Base-by-base conservation (phyloP, 2,113 vertebrate species). In the Ranitomeya variabilis region DNA sequence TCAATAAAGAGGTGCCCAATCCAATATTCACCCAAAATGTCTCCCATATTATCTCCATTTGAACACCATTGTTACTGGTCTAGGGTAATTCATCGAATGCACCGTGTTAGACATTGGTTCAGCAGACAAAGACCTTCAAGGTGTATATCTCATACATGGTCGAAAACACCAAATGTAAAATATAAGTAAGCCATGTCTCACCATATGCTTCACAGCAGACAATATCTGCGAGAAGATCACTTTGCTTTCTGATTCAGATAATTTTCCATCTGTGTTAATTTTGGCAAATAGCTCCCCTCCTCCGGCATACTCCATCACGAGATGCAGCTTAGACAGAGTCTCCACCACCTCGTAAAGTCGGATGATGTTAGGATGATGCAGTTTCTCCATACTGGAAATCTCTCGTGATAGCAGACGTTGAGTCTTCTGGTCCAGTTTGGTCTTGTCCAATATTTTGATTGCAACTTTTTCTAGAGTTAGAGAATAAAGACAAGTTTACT, bases 331-430 rank as follows among this genome's bases (percentile, higher is more conserved):
- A 54, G 98, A 96, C 79, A 99, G 92, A 0, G 98, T 99, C 93
- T 99, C 98, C 92, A 99, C 96, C n/a, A 99, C 98, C 95, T 99
- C 98, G 6, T 99, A 99, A 3, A 99, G 96, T 23, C 98, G 96
- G 91, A 99, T 98, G 91, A 99, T 95, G 90, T 99, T 99, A 87
- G 98, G 98, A 86, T 99, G 98, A 83, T 99, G 97, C 23, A 99
- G 94, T 37, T 96, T 97, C 91, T 99, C 98, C 98, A 99, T 99
- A 95, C 96, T 99, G 66, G 98, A 99, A 91, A 99, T 99, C 93
- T 99, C 98, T 45, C 96, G 93, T 31, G 98, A 99, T 1, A 99
- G 94, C 62, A 99, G 94, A 62, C 95, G 94, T 82, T 99, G 97
- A 4, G 98, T 99, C 92, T 99, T 99, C 92, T 96, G 95, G 91